A percentile compares a stretch with the other conserved stretches of the same genome.
These are phyloP conservation scores for Dufourea novaeangliae DNA, from an alignment of 1,140 invertebrate species.

Conservation along the genomic window DNA sequence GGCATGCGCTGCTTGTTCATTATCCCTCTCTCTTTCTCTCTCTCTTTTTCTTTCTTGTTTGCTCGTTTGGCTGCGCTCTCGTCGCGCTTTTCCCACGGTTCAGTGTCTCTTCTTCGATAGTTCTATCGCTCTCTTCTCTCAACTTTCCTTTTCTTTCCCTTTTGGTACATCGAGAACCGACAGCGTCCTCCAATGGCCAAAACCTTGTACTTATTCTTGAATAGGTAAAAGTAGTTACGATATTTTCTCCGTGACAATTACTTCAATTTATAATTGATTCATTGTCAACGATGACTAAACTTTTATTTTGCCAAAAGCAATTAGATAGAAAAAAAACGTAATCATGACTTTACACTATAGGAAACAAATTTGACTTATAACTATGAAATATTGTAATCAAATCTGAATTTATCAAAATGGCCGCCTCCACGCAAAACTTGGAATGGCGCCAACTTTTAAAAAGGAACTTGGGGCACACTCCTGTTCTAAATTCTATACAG, in stretches of 20 bases:
- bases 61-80: conserved; percentile 4
- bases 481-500: background rate
- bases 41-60: conserved; percentile 31
- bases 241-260: background rate
- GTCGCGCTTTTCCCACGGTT: conserved; percentile 43
- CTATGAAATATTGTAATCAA: background rate
- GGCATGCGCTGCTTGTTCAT: conserved; percentile 66
- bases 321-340: background rate
- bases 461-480: background rate
- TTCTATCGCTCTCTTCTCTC: conserved; percentile 38
- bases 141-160: conserved; percentile 46
- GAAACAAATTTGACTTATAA: background rate
- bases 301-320: background rate
- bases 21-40: conserved; percentile 44
- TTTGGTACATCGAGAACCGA: background rate
- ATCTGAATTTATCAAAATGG: conserved; percentile 23
- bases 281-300: background rate
- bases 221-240: background rate
- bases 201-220: background rate
- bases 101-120: conserved; percentile 29
- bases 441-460: background rate
- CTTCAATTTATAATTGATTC: background rate
- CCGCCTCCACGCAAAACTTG: background rate
- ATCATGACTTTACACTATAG: background rate
- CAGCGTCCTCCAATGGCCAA: conserved; percentile 18